Evolutionary conservation across 2,113 vertebrate species (phyloP).

Genomic region (Henicopernis longicauda): DNA sequence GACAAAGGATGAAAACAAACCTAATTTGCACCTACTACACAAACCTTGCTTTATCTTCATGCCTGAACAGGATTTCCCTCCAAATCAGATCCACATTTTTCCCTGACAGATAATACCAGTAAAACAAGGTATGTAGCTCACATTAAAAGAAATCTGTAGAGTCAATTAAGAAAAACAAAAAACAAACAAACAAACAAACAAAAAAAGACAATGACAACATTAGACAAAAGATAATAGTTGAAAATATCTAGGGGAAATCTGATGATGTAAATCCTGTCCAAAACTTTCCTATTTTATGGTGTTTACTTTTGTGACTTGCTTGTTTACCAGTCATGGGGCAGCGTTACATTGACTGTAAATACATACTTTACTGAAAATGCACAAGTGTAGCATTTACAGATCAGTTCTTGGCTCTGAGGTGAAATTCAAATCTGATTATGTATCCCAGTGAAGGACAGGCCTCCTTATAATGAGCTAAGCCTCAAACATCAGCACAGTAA

Average conservation of each 20-base stretch:
- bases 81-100: background rate
- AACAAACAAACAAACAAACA: background rate
- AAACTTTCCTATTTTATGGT: background rate
- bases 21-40: background rate
- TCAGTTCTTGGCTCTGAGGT: background rate
- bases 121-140: background rate
- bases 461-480: background rate
- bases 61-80: background rate
- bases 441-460: background rate
- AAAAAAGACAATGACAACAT: background rate
- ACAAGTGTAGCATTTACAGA: background rate
- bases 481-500: background rate
- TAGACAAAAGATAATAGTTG: background rate
- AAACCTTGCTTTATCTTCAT: background rate
- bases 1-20: background rate
- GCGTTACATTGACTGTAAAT: background rate
- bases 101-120: background rate
- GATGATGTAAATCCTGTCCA: background rate
- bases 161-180: background rate
- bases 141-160: background rate
- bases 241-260: background rate
- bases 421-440: slow-evolving; percentile 31
- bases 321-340: background rate
- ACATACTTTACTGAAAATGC: background rate
- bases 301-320: background rate